A percentile compares a stretch with the other conserved stretches of the same genome.
These are phyloP conservation scores for Noctua pronuba DNA, from an alignment of 2,888 invertebrate species.

Conservation along the genomic window DNA sequence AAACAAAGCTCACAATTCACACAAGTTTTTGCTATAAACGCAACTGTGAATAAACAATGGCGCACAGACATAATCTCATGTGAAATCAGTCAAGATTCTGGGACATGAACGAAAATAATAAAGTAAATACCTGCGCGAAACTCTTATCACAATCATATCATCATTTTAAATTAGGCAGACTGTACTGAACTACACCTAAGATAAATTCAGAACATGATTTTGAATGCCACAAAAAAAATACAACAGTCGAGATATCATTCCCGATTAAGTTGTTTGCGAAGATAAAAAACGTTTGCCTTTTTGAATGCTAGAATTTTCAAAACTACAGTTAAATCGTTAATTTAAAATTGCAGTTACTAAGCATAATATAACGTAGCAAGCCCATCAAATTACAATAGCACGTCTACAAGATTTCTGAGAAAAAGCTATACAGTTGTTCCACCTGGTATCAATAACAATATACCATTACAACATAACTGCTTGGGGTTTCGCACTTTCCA, in stretches of 20 bases:
- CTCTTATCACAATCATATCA: constrained; percentile 41
- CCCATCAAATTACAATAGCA: constrained; percentile 29
- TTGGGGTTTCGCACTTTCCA: constrained; percentile 72
- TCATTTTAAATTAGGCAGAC: constrained; percentile 37
- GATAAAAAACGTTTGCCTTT: too few species aligned
- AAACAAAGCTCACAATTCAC: constrained; percentile 62
- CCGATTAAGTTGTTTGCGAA: neutral
- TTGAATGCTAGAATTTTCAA: constrained; percentile 11
- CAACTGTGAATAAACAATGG: constrained; percentile 62
- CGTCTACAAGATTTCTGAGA: constrained; percentile 38
- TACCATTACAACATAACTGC: constrained; percentile 57
- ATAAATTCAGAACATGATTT: constrained; percentile 29
- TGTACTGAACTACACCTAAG: constrained; percentile 8
- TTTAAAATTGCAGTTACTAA: constrained; percentile 19
- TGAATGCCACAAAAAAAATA: constrained; percentile 14
- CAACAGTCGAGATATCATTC: constrained; percentile 27
- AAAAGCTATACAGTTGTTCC: constrained; percentile 29
- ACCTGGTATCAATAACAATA: constrained; percentile 55
- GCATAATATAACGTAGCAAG: constrained; percentile 17
- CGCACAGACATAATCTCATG: constrained; percentile 64
- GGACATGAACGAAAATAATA: constrained; percentile 38
- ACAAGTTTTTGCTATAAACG: constrained; percentile 58
- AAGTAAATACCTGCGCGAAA: constrained; percentile 35
- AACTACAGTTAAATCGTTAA: constrained; percentile 1
- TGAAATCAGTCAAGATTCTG: constrained; percentile 64